A percentile compares a stretch with the other conserved stretches of the same genome.
phyloP scores from a whole-genome alignment of 1,140 invertebrate genomes.

The Rhysida immarginata region DNA sequence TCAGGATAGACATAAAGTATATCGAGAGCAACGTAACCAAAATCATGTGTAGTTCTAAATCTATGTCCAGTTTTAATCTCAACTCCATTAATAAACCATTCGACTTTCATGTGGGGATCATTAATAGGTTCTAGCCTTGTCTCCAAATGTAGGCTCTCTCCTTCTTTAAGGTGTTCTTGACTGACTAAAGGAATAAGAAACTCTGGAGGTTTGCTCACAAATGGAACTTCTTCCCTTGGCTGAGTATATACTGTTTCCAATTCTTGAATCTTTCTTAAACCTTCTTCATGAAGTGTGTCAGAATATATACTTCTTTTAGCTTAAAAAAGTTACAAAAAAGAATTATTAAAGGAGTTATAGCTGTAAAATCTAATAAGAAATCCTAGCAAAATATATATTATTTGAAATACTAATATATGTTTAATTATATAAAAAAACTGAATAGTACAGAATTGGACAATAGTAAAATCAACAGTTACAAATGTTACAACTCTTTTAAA shows the following conservation, averaged over 20 bases:
- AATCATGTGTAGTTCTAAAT: slow-evolving; percentile 75
- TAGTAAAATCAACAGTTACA: too few species aligned
- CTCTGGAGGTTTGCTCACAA: slow-evolving; percentile 39
- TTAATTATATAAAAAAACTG: too few species aligned
- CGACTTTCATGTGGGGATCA: slow-evolving; percentile 82
- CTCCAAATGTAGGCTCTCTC: slow-evolving; percentile 85
- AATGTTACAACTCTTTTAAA: too few species aligned
- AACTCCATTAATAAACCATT: slow-evolving; percentile 82
- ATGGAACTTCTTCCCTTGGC: slow-evolving; percentile 44
- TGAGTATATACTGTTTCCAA: slow-evolving; percentile 65
- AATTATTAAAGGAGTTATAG: too few species aligned
- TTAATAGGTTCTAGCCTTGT: slow-evolving; percentile 89
- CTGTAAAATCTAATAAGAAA: too few species aligned
- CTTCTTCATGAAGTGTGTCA: slow-evolving; percentile 68
- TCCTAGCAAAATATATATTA: too few species aligned
- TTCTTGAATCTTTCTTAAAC: slow-evolving; percentile 73
- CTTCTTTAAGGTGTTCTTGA: slow-evolving; percentile 72
- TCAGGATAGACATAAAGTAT: slow-evolving; percentile 84
- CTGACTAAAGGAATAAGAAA: slow-evolving; percentile 26
- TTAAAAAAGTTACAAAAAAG: slow-evolving; percentile 30
- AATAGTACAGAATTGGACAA: too few species aligned
- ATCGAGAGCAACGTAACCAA: slow-evolving; percentile 88
- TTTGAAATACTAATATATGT: too few species aligned
- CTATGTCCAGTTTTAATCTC: slow-evolving; percentile 51
- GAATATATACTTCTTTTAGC: slow-evolving; percentile 66